Evolutionary conservation across 2,113 vertebrate genomes (phyloP).

Genomic region (Prinia subflava): DNA sequence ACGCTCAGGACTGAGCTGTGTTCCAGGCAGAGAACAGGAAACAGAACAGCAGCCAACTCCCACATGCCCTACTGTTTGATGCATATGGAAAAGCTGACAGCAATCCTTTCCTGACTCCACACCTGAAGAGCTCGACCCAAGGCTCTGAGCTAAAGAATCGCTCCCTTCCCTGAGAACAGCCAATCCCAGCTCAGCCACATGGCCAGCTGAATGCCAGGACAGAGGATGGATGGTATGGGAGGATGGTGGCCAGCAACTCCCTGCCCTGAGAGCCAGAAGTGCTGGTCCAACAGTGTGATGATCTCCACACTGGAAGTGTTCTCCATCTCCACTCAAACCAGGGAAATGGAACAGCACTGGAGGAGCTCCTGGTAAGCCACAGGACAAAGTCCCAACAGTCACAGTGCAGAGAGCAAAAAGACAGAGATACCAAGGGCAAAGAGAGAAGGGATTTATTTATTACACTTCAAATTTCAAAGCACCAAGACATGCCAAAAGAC

Average conservation of each 20-base stretch:
- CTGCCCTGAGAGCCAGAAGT: not conserved
- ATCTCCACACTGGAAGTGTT: not conserved
- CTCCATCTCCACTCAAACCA: not conserved
- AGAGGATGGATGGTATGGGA: not conserved
- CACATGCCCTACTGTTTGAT: not conserved
- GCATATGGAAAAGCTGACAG: not conserved
- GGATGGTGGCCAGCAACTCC: not conserved
- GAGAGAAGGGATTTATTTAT: conserved; percentile 16
- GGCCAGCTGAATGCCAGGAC: not conserved
- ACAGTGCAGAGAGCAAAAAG: not conserved
- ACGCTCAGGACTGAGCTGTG: not conserved
- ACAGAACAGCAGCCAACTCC: not conserved
- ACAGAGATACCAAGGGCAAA: not conserved
- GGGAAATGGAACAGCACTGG: not conserved
- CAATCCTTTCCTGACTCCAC: not conserved
- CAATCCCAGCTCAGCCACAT: not conserved
- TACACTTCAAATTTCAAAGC: not conserved
- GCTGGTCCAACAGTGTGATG: not conserved
- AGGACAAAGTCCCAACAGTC: not conserved
- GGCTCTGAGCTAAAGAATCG: not conserved
- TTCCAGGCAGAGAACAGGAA: not conserved
- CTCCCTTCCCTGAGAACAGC: not conserved
- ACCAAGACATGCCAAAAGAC: not conserved
- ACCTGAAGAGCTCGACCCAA: not conserved
- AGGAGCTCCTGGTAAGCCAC: not conserved